These are phyloP conservation scores for Pammene aurita DNA, from an alignment of 2,888 invertebrate species.

Conservation along the genomic window DNA sequence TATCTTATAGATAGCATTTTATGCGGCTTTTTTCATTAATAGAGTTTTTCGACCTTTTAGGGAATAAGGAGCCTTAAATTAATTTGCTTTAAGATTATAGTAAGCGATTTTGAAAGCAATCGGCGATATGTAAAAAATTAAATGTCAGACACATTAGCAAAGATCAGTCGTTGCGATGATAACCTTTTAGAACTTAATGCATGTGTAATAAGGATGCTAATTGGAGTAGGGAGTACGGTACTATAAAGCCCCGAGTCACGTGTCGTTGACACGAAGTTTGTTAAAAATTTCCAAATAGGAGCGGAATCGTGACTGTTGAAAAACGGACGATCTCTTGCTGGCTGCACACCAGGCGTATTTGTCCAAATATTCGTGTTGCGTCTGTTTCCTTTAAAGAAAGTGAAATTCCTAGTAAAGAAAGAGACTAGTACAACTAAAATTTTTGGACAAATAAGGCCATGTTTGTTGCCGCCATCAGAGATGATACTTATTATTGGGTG, in stretches of 20 bases:
- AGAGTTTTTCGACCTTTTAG: too few relatives aligned
- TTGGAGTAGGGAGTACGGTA: constrained; percentile 22
- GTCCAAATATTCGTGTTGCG: too few relatives aligned
- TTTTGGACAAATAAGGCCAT: too few relatives aligned
- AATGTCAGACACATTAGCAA: constrained; percentile 70
- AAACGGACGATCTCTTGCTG: neutral
- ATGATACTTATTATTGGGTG: too few relatives aligned
- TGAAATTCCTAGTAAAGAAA: too few relatives aligned
- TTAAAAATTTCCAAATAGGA: constrained; percentile 20
- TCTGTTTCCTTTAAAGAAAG: too few relatives aligned
- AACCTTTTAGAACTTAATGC: constrained; percentile 26
- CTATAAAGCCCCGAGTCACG: constrained; percentile 1
- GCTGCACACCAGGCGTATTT: too few relatives aligned
- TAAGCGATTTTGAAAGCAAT: constrained; percentile 7
- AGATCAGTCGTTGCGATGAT: constrained; percentile 12
- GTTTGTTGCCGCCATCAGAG: too few relatives aligned
- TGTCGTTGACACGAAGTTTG: constrained; percentile 23
- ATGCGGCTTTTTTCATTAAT: too few relatives aligned
- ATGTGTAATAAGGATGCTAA: constrained; percentile 22
- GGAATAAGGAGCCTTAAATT: too few relatives aligned
- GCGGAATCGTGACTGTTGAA: constrained; percentile 14
- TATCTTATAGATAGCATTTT: too few relatives aligned
- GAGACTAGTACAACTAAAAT: too few relatives aligned
- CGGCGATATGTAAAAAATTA: constrained; percentile 46
- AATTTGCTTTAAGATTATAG: neutral